A percentile compares a stretch with the other conserved stretches of the same genome.
phyloP scores from a whole-genome alignment of 1,140 invertebrate genomes.

The Mercenaria mercenaria region DNA sequence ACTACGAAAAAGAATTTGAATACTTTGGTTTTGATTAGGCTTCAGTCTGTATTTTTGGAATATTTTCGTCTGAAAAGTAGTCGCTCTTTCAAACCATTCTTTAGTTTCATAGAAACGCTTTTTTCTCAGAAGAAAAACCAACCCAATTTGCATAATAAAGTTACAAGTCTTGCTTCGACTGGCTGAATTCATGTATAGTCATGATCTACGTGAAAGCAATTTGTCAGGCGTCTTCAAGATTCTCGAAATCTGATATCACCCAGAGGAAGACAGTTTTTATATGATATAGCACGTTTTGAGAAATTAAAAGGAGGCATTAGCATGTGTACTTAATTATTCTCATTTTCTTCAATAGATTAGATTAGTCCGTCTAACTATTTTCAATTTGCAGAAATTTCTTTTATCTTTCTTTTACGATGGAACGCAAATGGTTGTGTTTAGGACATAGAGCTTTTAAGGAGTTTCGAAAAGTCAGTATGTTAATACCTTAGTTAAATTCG shows the following conservation, averaged over 20 bases:
- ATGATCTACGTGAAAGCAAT: neutral
- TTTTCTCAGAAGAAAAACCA: too few relatives aligned
- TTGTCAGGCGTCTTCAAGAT: neutral
- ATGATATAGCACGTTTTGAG: neutral
- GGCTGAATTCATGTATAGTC: constrained; percentile 2
- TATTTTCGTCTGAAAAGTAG: too few relatives aligned
- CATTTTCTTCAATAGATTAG: neutral
- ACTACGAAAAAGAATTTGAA: too few relatives aligned
- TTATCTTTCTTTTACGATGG: too few relatives aligned
- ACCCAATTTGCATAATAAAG: neutral
- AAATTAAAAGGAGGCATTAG: neutral
- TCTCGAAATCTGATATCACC: neutral
- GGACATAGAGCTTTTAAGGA: too few relatives aligned
- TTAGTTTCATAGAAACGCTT: neutral
- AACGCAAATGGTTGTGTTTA: too few relatives aligned
- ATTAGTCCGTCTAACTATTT: neutral
- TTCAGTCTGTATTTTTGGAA: too few relatives aligned
- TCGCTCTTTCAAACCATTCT: too few relatives aligned
- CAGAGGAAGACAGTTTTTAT: neutral
- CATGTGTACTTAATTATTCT: neutral
- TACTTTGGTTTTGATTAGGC: too few relatives aligned
- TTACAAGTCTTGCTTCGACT: neutral
- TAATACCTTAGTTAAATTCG: too few relatives aligned
- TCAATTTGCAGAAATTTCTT: neutral
- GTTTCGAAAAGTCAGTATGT: too few relatives aligned